Base-by-base conservation (phyloP, 2,888 invertebrate genomes). In the Drosophila paracracens region DNA sequence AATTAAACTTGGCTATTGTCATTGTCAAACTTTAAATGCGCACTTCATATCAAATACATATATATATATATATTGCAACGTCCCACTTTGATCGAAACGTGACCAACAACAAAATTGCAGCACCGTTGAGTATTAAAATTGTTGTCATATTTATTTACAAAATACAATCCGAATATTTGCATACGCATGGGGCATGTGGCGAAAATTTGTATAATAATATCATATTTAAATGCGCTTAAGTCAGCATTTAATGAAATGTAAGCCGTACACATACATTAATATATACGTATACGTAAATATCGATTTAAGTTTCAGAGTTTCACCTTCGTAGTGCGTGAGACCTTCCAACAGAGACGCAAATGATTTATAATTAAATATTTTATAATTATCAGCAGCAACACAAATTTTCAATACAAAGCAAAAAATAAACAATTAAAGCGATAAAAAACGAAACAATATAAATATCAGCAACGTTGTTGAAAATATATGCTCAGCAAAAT, bases 321-420 rank as follows among this genome's bases (percentile, higher is more conserved):
- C 89, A 87, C 86, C 90, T 87, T 90, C 89, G 61, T 54, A 70
- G 74, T 81, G 83, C 83, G 73, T 83, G 86, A 86, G 90, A 76
- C 86, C 86, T 89, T 87, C 83, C 74, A 50, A 63, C 43, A 60
- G 70, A 51, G 48, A 54, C 56, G 76, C 71, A 83, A 85, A 82
- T 90, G 84, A 83, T 88, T 88, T 76, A 90, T 88, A 88, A 90
- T 90, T 90, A 81, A 87, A 88, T 83, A 90, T 83, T 88, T 88
- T 79, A 86, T 80, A 88, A 83, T 86, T 88, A 86, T 77, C 53
- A 57, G 48, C 74, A 74, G 25, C 59, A 69, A 3, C 53, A 62
- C 43, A 65, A 38, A 51, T 38, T 21, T 25, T 25, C 56, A 40
- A 57, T 57, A 40, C 54, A 73, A 65, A 58, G 57, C 50, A 52